A percentile compares a stretch with the other conserved stretches of the same genome.
phyloP scores from a whole-genome alignment of 2,888 invertebrate genomes.

The Athalia circularis region DNA sequence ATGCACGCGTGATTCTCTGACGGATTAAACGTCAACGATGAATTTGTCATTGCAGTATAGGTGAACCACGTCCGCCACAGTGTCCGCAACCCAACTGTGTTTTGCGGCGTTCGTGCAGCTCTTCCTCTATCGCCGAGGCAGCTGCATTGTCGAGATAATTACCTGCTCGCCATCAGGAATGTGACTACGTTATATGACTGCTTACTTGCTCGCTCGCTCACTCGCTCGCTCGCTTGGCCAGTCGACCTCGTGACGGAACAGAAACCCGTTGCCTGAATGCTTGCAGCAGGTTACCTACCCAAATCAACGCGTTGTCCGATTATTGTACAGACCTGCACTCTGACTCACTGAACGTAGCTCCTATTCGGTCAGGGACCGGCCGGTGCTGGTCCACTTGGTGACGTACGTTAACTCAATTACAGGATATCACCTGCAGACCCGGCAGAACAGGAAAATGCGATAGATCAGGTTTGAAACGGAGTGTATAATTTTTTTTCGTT shows the following conservation, averaged over 20 bases:
- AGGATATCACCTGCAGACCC: too few species aligned
- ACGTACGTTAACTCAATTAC: too few species aligned
- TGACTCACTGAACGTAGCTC: too few species aligned
- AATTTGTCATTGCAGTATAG: neutral
- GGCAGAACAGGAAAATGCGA: too few species aligned
- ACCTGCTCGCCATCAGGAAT: constrained; percentile 25
- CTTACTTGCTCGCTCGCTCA: neutral
- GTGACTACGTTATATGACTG: constrained; percentile 7
- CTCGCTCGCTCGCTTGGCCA: neutral
- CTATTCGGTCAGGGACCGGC: too few species aligned
- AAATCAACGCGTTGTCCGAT: constrained; percentile 13
- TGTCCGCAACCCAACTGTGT: constrained; percentile 17
- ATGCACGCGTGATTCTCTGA: neutral
- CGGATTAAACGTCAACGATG: neutral
- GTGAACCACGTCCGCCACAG: neutral
- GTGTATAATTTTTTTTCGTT: too few species aligned
- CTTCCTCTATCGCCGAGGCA: neutral
- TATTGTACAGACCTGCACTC: neutral
- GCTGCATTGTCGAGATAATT: constrained; percentile 24
- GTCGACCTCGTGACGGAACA: neutral
- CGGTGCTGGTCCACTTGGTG: too few species aligned
- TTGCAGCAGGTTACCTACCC: constrained; percentile 4
- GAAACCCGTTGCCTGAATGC: constrained; percentile 26
- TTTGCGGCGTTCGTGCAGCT: constrained; percentile 4
- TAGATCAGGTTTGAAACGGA: too few species aligned